These are phyloP conservation scores for Nilaparvata lugens DNA, from an alignment of 1,140 invertebrate species.

Conservation along the genomic window DNA sequence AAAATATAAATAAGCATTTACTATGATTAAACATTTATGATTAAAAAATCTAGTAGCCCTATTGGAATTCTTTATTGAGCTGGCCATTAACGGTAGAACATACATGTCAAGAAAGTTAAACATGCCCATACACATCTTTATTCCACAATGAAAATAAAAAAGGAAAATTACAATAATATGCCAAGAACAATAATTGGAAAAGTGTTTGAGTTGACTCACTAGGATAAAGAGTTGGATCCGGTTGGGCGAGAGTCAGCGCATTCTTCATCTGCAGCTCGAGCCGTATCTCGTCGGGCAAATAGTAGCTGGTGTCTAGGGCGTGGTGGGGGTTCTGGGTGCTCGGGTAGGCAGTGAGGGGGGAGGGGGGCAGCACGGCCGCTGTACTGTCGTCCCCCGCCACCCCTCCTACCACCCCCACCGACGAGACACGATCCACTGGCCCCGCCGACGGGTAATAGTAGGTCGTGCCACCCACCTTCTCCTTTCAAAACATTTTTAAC, in stretches of 20 bases:
- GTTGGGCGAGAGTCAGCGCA: slow-evolving; percentile 57
- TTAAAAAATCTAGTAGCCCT: no score
- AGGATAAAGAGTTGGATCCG: slow-evolving; percentile 51
- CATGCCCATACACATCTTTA: no score
- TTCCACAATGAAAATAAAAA: no score
- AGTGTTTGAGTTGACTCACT: no score
- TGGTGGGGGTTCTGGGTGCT: slow-evolving; percentile 59
- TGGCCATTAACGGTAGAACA: no score
- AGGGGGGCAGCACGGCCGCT: slow-evolving; percentile 4
- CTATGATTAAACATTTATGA: no score
- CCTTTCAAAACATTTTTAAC: no score
- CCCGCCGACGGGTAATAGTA: slow-evolving; percentile 69
- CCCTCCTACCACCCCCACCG: slow-evolving; percentile 30
- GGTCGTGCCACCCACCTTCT: slow-evolving; percentile 88
- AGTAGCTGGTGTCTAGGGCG: slow-evolving; percentile 38
- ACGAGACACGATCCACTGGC: slow-evolving; percentile 31
- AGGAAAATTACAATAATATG: no score
- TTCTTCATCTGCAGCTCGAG: slow-evolving; percentile 68
- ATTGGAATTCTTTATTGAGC: no score
- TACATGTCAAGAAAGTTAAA: no score
- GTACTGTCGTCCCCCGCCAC: slow-evolving; percentile 21
- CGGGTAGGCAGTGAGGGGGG: slow-evolving; percentile 42
- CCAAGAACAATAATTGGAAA: no score
- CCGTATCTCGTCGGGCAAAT: slow-evolving; percentile 61
- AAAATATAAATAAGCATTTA: no score